Conservation (phyloP, 2,888 invertebrate species). For the Ecliptopera silaceata region DNA sequence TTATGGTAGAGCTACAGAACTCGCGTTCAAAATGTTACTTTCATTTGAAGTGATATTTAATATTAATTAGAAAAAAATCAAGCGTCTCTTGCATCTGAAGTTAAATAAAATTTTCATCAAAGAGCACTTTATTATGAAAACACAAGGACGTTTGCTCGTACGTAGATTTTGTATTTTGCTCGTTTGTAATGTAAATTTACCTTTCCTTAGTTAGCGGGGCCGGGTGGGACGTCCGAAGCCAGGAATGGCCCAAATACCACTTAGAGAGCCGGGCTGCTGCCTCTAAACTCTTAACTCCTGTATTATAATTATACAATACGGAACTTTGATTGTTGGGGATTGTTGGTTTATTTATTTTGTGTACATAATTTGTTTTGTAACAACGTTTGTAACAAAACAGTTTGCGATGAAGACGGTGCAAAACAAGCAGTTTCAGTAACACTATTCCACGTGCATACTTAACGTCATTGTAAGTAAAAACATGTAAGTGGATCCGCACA, state of each 20-base stretch:
- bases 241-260: conserved; percentile 45
- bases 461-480: neutral
- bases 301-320: conserved; percentile 16
- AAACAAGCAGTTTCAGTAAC: no score
- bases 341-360: neutral
- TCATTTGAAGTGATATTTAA: neutral
- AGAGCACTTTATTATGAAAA: conserved; percentile 46
- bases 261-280: conserved; percentile 36
- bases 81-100: neutral
- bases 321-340: conserved; percentile 6
- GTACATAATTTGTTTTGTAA: no score
- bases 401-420: no score
- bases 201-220: conserved; percentile 59
- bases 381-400: no score
- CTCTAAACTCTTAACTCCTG: conserved; percentile 52
- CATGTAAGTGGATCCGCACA: conserved; percentile 7
- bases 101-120: conserved; percentile 26
- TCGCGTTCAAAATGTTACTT: neutral
- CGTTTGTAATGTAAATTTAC: conserved; percentile 72
- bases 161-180: conserved; percentile 57
- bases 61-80: neutral
- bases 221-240: conserved; percentile 47
- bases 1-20: no score
- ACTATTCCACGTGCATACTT: neutral
- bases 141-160: conserved; percentile 48